Evolutionary conservation across 2,113 vertebrate genomes (phyloP).

Genomic region (Furnarius figulus): DNA sequence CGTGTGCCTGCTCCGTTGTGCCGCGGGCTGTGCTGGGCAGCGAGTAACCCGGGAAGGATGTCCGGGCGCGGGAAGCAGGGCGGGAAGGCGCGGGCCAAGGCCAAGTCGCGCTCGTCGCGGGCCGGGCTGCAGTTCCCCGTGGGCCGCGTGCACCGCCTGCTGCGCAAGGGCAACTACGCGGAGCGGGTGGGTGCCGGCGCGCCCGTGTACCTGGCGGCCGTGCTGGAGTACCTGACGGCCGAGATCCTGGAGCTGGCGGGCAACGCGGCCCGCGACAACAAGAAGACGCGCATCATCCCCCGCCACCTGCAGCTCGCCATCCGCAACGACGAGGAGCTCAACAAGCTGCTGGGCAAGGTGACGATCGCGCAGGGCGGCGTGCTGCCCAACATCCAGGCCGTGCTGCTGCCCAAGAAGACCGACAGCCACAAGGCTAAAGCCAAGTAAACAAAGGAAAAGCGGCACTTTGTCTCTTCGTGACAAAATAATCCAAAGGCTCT

Average conservation of each 20-base stretch:
- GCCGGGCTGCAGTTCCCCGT: slow-evolving; percentile 70
- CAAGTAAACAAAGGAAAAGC: background rate
- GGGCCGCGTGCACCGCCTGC: slow-evolving; percentile 73
- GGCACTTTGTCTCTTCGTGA: accelerated
- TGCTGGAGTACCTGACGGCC: slow-evolving; percentile 85
- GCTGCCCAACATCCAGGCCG: slow-evolving; percentile 88
- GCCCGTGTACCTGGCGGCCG: slow-evolving; percentile 72
- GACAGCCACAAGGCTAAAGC: slow-evolving; percentile 53
- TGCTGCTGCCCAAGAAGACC: slow-evolving; percentile 85
- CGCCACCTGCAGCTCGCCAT: slow-evolving; percentile 69
- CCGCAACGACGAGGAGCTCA: slow-evolving; percentile 89
- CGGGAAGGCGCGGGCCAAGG: slow-evolving; percentile 50
- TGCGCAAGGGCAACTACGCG: slow-evolving; percentile 86
- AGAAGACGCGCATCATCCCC: slow-evolving; percentile 46
- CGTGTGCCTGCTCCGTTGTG: accelerated
- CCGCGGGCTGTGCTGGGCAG: accelerated
- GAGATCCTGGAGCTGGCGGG: slow-evolving; percentile 90
- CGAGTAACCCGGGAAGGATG: accelerated
- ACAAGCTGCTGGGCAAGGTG: slow-evolving; percentile 77
- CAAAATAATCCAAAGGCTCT: slow-evolving; percentile 22
- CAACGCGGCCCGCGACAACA: slow-evolving; percentile 89
- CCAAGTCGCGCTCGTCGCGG: slow-evolving; percentile 68
- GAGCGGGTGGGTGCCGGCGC: slow-evolving; percentile 79
- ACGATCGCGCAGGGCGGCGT: slow-evolving; percentile 87
- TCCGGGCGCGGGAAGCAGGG: background rate